These are phyloP conservation scores for Amblyteles armatorius DNA, from an alignment of 2,888 invertebrate genomes.

Conservation along the genomic window DNA sequence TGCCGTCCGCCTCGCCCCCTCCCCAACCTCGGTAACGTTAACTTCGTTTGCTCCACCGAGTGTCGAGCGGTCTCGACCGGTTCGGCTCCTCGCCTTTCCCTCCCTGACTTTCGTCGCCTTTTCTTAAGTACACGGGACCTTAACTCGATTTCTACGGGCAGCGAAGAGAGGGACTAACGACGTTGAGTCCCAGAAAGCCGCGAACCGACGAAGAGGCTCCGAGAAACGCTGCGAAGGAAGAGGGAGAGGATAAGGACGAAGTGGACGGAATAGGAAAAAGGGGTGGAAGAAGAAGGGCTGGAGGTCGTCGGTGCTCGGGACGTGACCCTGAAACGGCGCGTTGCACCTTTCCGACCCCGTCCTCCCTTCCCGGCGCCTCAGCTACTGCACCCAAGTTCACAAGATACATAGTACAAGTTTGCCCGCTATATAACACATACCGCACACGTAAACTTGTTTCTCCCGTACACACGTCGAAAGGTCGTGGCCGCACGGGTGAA, in stretches of 20 bases:
- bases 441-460: conserved; percentile 13
- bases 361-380: conserved; percentile 39
- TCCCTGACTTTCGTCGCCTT: conserved; percentile 34
- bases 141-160: conserved; percentile 41
- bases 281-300: conserved; percentile 44
- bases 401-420: conserved; percentile 25
- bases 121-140: conserved; percentile 47
- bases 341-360: conserved; percentile 56
- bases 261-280: conserved; percentile 29
- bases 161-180: conserved; percentile 23
- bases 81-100: conserved; percentile 26
- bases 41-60: conserved; percentile 50
- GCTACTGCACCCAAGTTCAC: conserved; percentile 54
- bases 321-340: conserved; percentile 65
- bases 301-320: conserved; percentile 3
- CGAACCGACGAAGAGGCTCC: background rate
- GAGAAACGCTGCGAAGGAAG: conserved; percentile 50
- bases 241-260: conserved; percentile 24
- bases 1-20: background rate
- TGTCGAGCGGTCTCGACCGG: conserved; percentile 37
- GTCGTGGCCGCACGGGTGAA: conserved; percentile 54
- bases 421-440: background rate
- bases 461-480: conserved; percentile 43
- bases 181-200: conserved; percentile 34
- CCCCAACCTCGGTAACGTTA: conserved; percentile 19